Evolutionary conservation across 2,113 vertebrate genomes (phyloP), one percentile per base, ranked within the genome.

Genomic region (Drymodes brunneopygia): DNA sequence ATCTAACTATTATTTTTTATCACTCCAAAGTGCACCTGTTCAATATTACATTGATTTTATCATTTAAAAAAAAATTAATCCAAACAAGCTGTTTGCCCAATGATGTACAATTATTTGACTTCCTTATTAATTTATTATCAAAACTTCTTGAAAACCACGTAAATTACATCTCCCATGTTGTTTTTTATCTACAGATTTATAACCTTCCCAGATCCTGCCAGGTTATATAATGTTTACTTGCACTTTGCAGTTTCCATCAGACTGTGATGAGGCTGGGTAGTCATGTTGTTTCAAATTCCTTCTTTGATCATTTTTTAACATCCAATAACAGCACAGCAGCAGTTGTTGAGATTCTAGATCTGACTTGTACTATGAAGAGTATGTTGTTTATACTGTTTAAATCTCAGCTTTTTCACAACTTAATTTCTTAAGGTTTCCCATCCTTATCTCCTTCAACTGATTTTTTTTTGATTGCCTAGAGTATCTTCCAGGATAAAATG

Each of bases 101-200:
- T 56, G 62, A 79, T 65, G n/a, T 42, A 65, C 11, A 13, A 71
- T 69, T 91, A 83, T 70, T 91, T 71, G 19, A 70, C 75, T 90
- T 90, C 36, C 73, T 95, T 91, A 82, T 94, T 92, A 78, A 92
- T 71, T 86, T 87, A 62, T 91, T 81, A 74, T 75, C 60, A 84
- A 92, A 83, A 58, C 64, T 51, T 74, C 66, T 71, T 88, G 67
- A 95, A 96, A 94, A 85, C 47, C 50, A 92, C 0, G 0, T 72
- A 80, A 81, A 81, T 71, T n/a, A 60, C 31, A 61, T 67, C 53
- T 84, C 66, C 40, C 33, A 58, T 3, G 0, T 44, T 88, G 40
- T 56, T 67, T 89, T 77, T 96, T 72, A 58, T 91, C 77, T 78
- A 35, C 6, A 24, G 47, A 44, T 95, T 81, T 90, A 74, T 67